Conservation (phyloP, 1,140 invertebrate genomes). For the Papilio dardanus region DNA sequence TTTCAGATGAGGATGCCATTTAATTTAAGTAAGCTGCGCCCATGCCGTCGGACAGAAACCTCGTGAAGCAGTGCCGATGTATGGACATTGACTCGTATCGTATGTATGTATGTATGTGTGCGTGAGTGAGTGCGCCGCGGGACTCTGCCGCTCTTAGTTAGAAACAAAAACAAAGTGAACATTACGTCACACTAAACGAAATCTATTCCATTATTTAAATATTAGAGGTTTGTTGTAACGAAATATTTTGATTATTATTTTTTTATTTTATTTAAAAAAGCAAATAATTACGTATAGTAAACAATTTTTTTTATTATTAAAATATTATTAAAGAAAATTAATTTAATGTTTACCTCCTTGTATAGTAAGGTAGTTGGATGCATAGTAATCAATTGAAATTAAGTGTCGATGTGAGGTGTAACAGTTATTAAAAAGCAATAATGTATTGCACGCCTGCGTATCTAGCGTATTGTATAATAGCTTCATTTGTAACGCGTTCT, state of each 20-base stretch:
- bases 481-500: slow-evolving; percentile 35
- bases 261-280: slow-evolving; percentile 77
- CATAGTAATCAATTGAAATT: slow-evolving; percentile 53
- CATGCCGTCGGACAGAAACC: slow-evolving; percentile 62
- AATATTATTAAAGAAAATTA: slow-evolving; percentile 49
- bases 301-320: slow-evolving; percentile 64
- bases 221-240: slow-evolving; percentile 74
- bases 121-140: slow-evolving; percentile 33
- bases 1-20: slow-evolving; percentile 79
- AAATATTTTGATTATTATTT: slow-evolving; percentile 73
- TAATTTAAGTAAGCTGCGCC: slow-evolving; percentile 74
- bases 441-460: slow-evolving; percentile 52
- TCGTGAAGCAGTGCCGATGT: slow-evolving; percentile 57
- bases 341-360: slow-evolving; percentile 75
- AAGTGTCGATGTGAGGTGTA: slow-evolving; percentile 44
- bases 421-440: slow-evolving; percentile 56
- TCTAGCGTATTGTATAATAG: slow-evolving; percentile 37
- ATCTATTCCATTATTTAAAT: slow-evolving; percentile 79
- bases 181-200: slow-evolving; percentile 63
- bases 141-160: slow-evolving; percentile 53
- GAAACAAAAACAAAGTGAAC: slow-evolving; percentile 57
- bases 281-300: slow-evolving; percentile 75
- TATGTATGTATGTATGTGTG: slow-evolving; percentile 37
- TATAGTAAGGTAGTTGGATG: slow-evolving; percentile 62
- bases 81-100: slow-evolving; percentile 41